Percentiles rank a stretch among this genome's conserved stretches.
These are phyloP conservation scores for Cotesia typhae DNA, from an alignment of 1,140 invertebrate genomes.

Conservation along the genomic window DNA sequence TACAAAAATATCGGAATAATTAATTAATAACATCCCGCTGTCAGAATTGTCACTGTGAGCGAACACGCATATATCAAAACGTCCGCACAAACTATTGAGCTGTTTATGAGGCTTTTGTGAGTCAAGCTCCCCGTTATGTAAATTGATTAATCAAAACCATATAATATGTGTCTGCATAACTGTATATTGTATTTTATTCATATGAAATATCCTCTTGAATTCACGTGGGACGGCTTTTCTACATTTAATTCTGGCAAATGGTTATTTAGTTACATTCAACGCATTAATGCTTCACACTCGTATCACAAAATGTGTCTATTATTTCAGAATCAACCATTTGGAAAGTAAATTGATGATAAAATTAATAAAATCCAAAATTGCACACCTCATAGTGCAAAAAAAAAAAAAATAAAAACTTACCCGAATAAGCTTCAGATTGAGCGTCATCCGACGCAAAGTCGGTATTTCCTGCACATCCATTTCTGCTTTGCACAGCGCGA, in stretches of 20 bases:
- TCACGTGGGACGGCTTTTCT: not conserved
- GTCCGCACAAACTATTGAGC: conserved; percentile 24
- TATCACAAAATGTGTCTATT: too few species aligned
- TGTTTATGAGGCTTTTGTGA: conserved; percentile 47
- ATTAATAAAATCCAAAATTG: conserved; percentile 22
- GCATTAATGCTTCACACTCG: conserved; percentile 55
- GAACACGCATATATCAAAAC: not conserved
- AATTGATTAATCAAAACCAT: conserved; percentile 45
- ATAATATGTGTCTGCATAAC: not conserved
- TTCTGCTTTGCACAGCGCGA: conserved; percentile 50
- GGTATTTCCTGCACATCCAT: conserved; percentile 52
- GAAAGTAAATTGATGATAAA: conserved; percentile 54
- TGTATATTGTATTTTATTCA: conserved; percentile 31
- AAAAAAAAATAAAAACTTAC: conserved; percentile 45
- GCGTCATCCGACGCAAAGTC: conserved; percentile 50
- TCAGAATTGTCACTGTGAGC: not conserved
- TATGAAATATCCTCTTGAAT: conserved; percentile 21
- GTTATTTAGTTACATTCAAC: conserved; percentile 46
- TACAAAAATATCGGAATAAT: not conserved
- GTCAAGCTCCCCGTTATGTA: conserved; percentile 50
- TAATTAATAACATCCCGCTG: conserved; percentile 28
- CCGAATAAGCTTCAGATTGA: conserved; percentile 51
- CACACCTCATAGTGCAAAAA: conserved; percentile 5
- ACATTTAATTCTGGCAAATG: conserved; percentile 32
- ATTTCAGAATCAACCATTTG: conserved; percentile 3